phyloP scores from a whole-genome alignment of 2,888 invertebrate genomes.

The Phrixothrix hirtus region DNA sequence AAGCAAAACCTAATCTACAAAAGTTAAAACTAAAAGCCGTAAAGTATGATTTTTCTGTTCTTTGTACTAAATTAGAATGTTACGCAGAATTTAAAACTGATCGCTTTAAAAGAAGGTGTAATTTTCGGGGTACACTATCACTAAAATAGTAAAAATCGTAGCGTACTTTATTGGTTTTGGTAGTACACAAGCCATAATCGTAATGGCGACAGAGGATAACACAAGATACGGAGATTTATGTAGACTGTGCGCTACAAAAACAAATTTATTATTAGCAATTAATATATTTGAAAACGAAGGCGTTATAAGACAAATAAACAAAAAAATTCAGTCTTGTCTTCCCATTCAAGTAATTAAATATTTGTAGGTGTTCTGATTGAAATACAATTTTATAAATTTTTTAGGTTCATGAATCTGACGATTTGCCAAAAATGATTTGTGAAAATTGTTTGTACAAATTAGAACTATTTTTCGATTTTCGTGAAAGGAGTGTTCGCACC shows the following conservation, averaged over 20 bases:
- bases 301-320: slow-evolving; percentile 59
- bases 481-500: slow-evolving; percentile 60
- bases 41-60: no score
- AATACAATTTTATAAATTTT: no score
- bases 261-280: slow-evolving; percentile 48
- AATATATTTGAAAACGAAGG: slow-evolving; percentile 56
- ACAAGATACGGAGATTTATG: slow-evolving; percentile 52
- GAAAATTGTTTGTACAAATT: slow-evolving; percentile 62
- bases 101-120: no score
- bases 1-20: no score
- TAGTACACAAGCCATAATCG: slow-evolving; percentile 22
- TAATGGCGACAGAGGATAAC: slow-evolving; percentile 46
- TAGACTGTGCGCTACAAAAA: slow-evolving; percentile 54
- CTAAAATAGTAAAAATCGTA: slow-evolving; percentile 4
- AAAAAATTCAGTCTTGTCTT: slow-evolving; percentile 63
- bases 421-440: slow-evolving; percentile 64
- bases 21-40: no score
- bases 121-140: no score
- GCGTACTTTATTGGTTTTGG: slow-evolving; percentile 15
- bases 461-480: slow-evolving; percentile 62
- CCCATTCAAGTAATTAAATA: slow-evolving; percentile 64
- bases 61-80: no score
- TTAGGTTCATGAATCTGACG: slow-evolving; percentile 61
- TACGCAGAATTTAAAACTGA: no score
- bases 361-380: no score